Evolutionary conservation across 1,140 invertebrate genomes (phyloP), one percentile per base, ranked within the genome.

Genomic region (Pentalonia nigronervosa): DNA sequence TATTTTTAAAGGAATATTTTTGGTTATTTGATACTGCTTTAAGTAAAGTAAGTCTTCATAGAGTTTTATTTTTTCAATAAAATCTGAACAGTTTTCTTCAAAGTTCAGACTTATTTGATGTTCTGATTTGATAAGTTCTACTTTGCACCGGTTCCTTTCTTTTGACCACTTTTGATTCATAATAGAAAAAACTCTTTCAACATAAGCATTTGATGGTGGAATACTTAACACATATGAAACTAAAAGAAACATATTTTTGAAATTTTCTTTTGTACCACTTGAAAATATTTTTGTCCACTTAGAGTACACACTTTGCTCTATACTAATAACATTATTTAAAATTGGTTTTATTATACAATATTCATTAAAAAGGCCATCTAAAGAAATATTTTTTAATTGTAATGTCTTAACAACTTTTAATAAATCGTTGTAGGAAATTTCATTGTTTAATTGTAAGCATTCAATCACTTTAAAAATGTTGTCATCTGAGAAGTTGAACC

Each of bases 361-460:
- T 30, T 88, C 47, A 50, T 88, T 88, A 88, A 88, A 88, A 88
- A 88, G 86, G 47, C 17, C 86, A 88, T 88, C 86, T 34, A 88
- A 34, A 50, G 86, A 48, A n/a, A 88, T 88, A 50, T 88, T 88
- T 88, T 88, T 47, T 50, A 88, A 34, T 9, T 88, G 30, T 88
- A 88, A 88, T 50, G 86, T n/a, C 6, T 88, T 50, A 88, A 88
- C 86, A 50, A 88, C 86, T 34, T 88, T 88, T 1, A 50, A 4
- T 50, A 88, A 50, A 88, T 88, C 47, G 7, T 50, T 8, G 47
- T 1, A 88, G 30, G n/a, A n/a, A n/a, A n/a, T n/a, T n/a, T n/a
- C n/a, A n/a, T n/a, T n/a, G n/a, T n/a, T n/a, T n/a, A n/a, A n/a
- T n/a, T n/a, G n/a, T n/a, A n/a, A n/a, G n/a, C n/a, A n/a, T n/a